phyloP scores from a whole-genome alignment of 2,888 invertebrate species.

The Calliphora vomitoria region DNA sequence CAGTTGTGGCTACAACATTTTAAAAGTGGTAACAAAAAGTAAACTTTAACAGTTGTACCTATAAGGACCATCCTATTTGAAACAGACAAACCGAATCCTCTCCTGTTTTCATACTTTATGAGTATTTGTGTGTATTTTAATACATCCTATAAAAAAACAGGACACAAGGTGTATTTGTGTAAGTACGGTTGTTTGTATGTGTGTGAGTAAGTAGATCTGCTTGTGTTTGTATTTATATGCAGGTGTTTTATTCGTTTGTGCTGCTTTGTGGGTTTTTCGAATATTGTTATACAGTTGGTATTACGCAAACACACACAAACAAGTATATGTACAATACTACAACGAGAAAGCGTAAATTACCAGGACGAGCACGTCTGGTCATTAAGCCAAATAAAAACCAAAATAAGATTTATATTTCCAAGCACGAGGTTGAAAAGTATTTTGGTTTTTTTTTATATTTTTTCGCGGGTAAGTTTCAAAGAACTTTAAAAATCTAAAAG shows the following conservation, averaged over 20 bases:
- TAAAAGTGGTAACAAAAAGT: too few species aligned
- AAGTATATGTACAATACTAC: conserved; percentile 6
- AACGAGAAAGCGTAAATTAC: conserved; percentile 78
- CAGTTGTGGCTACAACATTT: too few species aligned
- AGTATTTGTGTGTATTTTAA: conserved; percentile 36
- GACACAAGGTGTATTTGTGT: conserved; percentile 11
- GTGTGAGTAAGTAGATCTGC: neutral
- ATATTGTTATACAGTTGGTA: conserved; percentile 46
- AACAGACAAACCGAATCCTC: conserved; percentile 57
- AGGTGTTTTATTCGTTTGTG: conserved; percentile 65
- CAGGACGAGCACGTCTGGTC: conserved; percentile 83
- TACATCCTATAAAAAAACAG: conserved; percentile 51
- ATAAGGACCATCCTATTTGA: neutral
- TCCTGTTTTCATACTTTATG: conserved; percentile 21
- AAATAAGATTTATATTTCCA: conserved; percentile 81
- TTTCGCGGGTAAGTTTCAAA: neutral
- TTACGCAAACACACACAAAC: conserved; percentile 1
- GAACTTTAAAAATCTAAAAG: neutral
- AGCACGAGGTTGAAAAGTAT: conserved; percentile 62
- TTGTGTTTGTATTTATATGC: conserved; percentile 46
- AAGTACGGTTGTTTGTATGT: neutral
- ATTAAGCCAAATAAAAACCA: conserved; percentile 83
- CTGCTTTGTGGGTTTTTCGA: conserved; percentile 47
- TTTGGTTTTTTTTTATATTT: conserved; percentile 35
- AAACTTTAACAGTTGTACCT: too few species aligned